Percentiles rank a stretch among this genome's conserved stretches.
phyloP scores from a whole-genome alignment of 1,140 invertebrate species.

The Samia ricini region DNA sequence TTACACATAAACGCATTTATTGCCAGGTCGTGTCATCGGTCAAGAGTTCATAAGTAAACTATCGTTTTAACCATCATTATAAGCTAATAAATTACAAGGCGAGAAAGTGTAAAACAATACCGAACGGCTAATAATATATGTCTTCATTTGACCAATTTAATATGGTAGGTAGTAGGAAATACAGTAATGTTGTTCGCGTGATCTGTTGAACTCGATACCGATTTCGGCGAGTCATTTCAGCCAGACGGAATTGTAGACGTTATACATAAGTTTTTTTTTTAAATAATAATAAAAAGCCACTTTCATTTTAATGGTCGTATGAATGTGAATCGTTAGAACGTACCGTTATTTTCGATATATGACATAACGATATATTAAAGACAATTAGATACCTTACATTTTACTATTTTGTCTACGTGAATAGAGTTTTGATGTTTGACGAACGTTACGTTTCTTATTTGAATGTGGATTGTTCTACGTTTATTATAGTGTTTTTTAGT shows the following conservation, averaged over 20 bases:
- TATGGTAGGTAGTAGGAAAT: background rate
- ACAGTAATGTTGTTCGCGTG: constrained; percentile 29
- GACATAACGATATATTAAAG: constrained; percentile 10
- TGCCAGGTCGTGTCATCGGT: constrained; percentile 21
- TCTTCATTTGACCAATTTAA: background rate
- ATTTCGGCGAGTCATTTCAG: constrained; percentile 31
- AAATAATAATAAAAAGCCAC: constrained; percentile 22
- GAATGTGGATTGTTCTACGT: too few species aligned
- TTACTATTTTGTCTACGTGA: too few species aligned
- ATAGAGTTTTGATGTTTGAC: too few species aligned
- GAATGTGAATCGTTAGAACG: constrained; percentile 1
- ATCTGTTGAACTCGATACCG: constrained; percentile 30
- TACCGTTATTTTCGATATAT: constrained; percentile 7
- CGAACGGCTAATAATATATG: background rate
- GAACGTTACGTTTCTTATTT: too few species aligned
- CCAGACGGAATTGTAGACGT: constrained; percentile 26
- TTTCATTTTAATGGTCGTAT: constrained; percentile 31
- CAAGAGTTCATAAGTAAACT: constrained; percentile 31
- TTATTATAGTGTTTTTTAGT: too few species aligned
- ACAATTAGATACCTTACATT: too few species aligned
- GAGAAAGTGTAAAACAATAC: constrained; percentile 35
- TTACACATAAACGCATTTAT: constrained; percentile 10
- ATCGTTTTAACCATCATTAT: constrained; percentile 43
- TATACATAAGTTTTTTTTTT: too few species aligned
- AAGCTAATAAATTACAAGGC: constrained; percentile 42